Evolutionary conservation across 2,113 vertebrate species (phyloP).

Genomic region (Dissostichus mawsoni): DNA sequence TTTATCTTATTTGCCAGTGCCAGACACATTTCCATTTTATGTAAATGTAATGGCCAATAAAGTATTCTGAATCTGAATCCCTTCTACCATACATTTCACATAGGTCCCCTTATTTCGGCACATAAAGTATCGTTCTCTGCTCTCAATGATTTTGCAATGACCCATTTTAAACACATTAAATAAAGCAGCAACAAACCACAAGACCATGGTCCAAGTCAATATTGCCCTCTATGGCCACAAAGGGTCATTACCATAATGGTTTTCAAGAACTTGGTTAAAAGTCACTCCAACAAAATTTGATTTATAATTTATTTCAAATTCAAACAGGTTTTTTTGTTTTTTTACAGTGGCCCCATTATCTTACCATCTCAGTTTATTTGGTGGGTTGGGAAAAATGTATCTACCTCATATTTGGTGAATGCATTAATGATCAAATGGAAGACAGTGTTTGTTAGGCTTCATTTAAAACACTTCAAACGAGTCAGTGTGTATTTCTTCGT

Average conservation of each 20-base stretch:
- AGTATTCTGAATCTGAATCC: too few species aligned
- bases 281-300: slow-evolving; percentile 1
- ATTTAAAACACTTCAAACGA: slow-evolving; percentile 34
- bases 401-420: not conserved
- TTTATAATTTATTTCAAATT: slow-evolving; percentile 49
- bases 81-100: too few species aligned
- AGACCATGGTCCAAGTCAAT: not conserved
- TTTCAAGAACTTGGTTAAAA: not conserved
- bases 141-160: too few species aligned
- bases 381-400: slow-evolving; percentile 7
- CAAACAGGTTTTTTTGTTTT: slow-evolving; percentile 21
- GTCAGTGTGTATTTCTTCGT: slow-evolving; percentile 11
- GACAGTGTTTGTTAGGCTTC: not conserved
- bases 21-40: too few species aligned
- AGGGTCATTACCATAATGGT: not conserved
- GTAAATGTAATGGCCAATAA: too few species aligned
- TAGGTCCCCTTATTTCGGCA: too few species aligned
- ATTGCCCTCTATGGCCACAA: not conserved
- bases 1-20: too few species aligned
- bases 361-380: slow-evolving; percentile 8
- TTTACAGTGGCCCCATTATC: slow-evolving; percentile 3
- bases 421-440: slow-evolving; percentile 3
- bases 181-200: too few species aligned
- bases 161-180: too few species aligned
- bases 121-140: too few species aligned